These are phyloP conservation scores for Drosophila orena DNA, from an alignment of 1,140 invertebrate species.

Conservation along the genomic window DNA sequence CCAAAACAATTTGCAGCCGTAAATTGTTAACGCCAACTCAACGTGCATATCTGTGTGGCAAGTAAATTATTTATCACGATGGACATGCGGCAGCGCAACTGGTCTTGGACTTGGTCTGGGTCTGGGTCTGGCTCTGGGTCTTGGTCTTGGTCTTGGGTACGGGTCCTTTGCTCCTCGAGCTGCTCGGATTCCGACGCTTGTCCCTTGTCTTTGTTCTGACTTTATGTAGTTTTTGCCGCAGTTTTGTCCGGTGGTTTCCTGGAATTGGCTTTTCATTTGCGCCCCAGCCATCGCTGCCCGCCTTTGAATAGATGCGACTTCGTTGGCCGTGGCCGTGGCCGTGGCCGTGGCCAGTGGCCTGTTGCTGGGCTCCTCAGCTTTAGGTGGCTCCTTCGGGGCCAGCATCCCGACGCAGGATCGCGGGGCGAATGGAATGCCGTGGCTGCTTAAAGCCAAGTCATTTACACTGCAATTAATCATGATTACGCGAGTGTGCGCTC, in stretches of 20 bases:
- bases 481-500: constrained; percentile 60
- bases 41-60: constrained; percentile 27
- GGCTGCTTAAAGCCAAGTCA: constrained; percentile 51
- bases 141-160: too few relatives aligned
- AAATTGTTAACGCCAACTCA: constrained; percentile 54
- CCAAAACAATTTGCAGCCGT: constrained; percentile 41
- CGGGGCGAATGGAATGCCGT: background rate
- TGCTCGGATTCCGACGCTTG: constrained; percentile 6
- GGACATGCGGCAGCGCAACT: constrained; percentile 18
- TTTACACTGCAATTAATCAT: constrained; percentile 82
- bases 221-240: constrained; percentile 29
- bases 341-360: background rate
- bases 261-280: constrained; percentile 55
- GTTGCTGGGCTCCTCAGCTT: constrained; percentile 1
- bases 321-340: background rate
- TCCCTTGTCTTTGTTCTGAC: constrained; percentile 47
- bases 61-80: constrained; percentile 68
- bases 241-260: constrained; percentile 4
- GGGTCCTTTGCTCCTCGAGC: too few relatives aligned
- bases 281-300: constrained; percentile 9
- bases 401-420: too few relatives aligned
- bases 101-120: background rate
- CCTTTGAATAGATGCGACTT: background rate
- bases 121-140: background rate
- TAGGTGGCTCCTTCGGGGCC: background rate